These are phyloP conservation scores for Nicator chloris DNA, from an alignment of 2,113 vertebrate species.

Conservation along the genomic window DNA sequence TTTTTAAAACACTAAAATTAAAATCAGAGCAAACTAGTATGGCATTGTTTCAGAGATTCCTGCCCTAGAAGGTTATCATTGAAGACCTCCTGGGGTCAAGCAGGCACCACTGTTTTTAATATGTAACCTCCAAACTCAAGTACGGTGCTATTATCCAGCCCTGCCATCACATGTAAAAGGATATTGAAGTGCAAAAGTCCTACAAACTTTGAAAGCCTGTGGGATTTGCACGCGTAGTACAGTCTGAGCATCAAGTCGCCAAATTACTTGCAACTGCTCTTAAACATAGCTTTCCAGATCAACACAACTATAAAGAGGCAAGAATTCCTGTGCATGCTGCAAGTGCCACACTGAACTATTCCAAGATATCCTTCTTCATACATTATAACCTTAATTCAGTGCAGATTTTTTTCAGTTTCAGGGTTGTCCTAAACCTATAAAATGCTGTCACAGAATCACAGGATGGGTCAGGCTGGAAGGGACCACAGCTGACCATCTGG, in stretches of 20 bases:
- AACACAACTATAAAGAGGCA: background rate
- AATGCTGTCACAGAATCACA: background rate
- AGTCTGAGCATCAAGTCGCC: background rate
- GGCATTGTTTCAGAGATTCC: background rate
- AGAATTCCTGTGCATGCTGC: background rate
- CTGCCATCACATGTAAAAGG: background rate
- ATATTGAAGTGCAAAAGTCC: background rate
- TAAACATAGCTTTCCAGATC: background rate
- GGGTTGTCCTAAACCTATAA: background rate
- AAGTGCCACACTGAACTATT: background rate
- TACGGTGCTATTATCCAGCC: background rate
- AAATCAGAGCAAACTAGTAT: background rate
- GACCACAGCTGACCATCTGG: background rate
- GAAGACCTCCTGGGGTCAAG: background rate
- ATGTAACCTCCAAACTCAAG: background rate
- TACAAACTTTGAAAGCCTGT: background rate
- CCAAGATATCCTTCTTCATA: background rate
- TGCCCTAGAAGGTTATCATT: background rate
- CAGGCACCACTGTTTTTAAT: background rate
- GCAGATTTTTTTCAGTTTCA: background rate
- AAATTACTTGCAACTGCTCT: constrained; percentile 18
- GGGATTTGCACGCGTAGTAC: background rate
- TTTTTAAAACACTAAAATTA: background rate
- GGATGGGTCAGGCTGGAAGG: background rate
- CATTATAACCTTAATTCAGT: background rate